A percentile compares a stretch with the other conserved stretches of the same genome.
These are phyloP conservation scores for Liasis olivaceus DNA, from an alignment of 2,797 vertebrate species.

Conservation along the genomic window DNA sequence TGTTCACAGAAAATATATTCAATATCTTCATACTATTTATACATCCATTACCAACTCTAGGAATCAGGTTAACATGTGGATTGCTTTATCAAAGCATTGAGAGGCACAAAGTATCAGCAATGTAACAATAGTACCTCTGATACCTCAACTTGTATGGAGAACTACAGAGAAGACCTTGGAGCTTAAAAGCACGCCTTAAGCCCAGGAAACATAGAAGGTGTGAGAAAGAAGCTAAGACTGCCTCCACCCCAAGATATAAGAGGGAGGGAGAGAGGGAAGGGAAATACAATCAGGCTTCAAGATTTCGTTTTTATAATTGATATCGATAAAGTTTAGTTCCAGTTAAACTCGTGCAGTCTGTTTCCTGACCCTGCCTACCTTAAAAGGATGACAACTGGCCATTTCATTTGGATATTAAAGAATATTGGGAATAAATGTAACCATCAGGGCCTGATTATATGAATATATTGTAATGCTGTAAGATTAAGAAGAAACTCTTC, in stretches of 20 bases:
- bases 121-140: not conserved
- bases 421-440: not conserved
- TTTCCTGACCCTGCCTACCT: not conserved
- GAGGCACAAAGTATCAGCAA: not conserved
- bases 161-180: not conserved
- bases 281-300: not conserved
- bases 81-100: not conserved
- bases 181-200: not conserved
- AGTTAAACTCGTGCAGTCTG: not conserved
- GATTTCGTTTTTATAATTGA: not conserved
- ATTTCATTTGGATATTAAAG: not conserved
- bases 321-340: not conserved
- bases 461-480: not conserved
- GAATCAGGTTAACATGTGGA: not conserved
- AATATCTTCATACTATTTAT: not conserved
- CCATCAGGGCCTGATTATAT: not conserved
- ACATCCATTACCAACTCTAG: not conserved
- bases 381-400: not conserved
- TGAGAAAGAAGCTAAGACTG: not conserved
- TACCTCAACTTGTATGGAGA: not conserved
- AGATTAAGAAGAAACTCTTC: not conserved
- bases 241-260: not conserved
- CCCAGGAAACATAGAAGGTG: not conserved
- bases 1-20: not conserved
- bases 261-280: not conserved